These are phyloP conservation scores for Coremacera marginata DNA, from an alignment of 2,888 invertebrate genomes.

Conservation along the genomic window DNA sequence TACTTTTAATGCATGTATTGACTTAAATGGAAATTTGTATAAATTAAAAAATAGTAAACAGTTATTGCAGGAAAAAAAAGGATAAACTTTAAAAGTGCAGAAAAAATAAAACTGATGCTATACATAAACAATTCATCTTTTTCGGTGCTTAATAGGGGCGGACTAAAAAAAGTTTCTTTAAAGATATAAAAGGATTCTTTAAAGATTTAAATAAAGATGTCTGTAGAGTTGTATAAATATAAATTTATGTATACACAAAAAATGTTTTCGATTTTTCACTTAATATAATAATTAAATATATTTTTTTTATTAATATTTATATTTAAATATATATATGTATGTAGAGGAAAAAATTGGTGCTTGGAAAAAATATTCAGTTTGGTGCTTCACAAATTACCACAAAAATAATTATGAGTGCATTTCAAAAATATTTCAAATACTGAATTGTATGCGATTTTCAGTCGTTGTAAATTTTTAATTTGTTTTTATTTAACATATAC, in stretches of 20 bases:
- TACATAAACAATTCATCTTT: background rate
- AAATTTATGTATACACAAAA: background rate
- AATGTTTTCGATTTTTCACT: background rate
- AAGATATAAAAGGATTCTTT: background rate
- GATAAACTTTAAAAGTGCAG: too few species aligned
- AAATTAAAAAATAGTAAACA: background rate
- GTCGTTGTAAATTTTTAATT: conserved; percentile 33
- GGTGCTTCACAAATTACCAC: conserved; percentile 65
- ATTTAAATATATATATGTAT: conserved; percentile 16
- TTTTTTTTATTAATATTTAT: conserved; percentile 9
- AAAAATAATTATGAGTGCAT: conserved; percentile 56
- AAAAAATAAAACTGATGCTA: background rate
- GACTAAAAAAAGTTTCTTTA: too few species aligned
- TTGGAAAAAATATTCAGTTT: conserved; percentile 40
- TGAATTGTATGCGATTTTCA: conserved; percentile 47
- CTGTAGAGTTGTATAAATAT: background rate
- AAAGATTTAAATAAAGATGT: too few species aligned
- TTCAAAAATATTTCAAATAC: conserved; percentile 51
- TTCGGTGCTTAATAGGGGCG: too few species aligned
- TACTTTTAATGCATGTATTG: too few species aligned
- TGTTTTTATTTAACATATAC: conserved; percentile 52
- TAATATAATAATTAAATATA: conserved; percentile 10
- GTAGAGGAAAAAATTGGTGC: conserved; percentile 32
- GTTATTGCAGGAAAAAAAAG: background rate
- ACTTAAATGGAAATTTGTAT: too few species aligned